Evolutionary conservation across 2,113 vertebrate species (phyloP).

Genomic region (Oriolus oriolus): DNA sequence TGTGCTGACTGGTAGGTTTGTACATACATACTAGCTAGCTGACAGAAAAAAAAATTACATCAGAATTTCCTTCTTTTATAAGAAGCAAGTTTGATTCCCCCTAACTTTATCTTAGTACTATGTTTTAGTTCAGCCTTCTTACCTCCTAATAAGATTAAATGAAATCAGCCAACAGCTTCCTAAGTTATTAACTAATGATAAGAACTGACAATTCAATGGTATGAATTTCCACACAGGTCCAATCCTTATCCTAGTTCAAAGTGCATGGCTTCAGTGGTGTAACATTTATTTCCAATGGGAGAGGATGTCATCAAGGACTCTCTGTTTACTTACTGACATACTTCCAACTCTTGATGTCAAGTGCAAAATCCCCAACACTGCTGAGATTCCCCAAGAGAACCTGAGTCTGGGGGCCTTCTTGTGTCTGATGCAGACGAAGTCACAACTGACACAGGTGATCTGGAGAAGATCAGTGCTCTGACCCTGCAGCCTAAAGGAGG

Average conservation of each 20-base stretch:
- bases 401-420: neutral
- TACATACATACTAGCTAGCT: neutral
- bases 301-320: neutral
- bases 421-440: neutral
- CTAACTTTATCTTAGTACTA: neutral
- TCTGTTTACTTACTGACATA: neutral
- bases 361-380: neutral
- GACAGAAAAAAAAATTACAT: neutral
- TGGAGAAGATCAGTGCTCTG: neutral
- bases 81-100: neutral
- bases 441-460: rapidly evolving
- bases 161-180: neutral
- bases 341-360: neutral
- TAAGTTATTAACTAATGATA: neutral
- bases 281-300: neutral
- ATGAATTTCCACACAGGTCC: neutral
- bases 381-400: neutral
- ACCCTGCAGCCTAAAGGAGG: neutral
- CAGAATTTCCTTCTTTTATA: neutral
- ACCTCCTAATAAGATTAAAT: neutral
- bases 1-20: neutral
- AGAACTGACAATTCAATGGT: neutral
- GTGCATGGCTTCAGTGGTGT: neutral
- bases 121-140: neutral
- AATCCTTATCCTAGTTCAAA: neutral